Conservation (phyloP, 2,888 invertebrate genomes). For the Caenorhabditis doughertyi region DNA sequence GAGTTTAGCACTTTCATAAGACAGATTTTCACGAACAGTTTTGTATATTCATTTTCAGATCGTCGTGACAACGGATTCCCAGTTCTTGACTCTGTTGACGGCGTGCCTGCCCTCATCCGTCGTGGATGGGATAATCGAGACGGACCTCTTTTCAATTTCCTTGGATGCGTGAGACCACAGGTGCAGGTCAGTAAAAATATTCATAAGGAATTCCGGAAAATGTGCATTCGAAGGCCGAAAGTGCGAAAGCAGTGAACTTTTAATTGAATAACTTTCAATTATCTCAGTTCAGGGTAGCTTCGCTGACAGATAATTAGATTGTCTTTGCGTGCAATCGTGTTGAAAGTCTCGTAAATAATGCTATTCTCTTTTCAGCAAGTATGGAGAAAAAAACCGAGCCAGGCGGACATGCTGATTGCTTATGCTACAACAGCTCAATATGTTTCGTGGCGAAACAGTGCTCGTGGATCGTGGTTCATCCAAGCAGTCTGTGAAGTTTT, state of each 20-base stretch:
- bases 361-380: slow-evolving; percentile 35
- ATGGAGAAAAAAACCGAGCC: slow-evolving; percentile 70
- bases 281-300: neutral
- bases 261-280: slow-evolving; percentile 26
- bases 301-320: slow-evolving; percentile 9
- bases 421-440: slow-evolving; percentile 81
- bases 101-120: slow-evolving; percentile 34
- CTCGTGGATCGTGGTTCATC: slow-evolving; percentile 82
- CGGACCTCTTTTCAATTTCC: slow-evolving; percentile 55
- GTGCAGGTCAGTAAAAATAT: slow-evolving; percentile 18
- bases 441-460: slow-evolving; percentile 82
- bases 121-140: slow-evolving; percentile 44
- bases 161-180: slow-evolving; percentile 61
- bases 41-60: slow-evolving; percentile 24
- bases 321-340: neutral
- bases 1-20: too few species aligned
- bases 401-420: slow-evolving; percentile 82
- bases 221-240: too few species aligned
- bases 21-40: neutral
- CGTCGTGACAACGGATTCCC: slow-evolving; percentile 61
- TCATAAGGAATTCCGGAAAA: neutral
- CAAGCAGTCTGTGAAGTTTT: slow-evolving; percentile 81
- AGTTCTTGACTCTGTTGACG: slow-evolving; percentile 46
- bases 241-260: neutral
- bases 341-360: neutral